phyloP scores from a whole-genome alignment of 2,888 invertebrate genomes.

The Agonopterix arenella region DNA sequence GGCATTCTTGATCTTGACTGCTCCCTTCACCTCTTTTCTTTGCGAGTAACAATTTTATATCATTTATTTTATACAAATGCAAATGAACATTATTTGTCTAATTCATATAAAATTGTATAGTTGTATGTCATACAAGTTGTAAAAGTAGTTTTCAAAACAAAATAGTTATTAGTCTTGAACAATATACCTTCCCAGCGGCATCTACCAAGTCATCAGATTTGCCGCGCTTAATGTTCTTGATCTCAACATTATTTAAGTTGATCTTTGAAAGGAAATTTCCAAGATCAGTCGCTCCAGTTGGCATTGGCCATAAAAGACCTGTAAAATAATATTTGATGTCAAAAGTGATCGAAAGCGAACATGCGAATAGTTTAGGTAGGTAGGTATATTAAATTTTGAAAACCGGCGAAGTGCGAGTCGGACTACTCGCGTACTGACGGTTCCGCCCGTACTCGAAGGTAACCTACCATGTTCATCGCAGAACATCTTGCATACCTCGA shows the following conservation, averaged over 20 bases:
- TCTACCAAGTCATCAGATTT: constrained; percentile 36
- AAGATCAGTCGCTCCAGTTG: constrained; percentile 75
- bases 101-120: no score
- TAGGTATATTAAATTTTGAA: no score
- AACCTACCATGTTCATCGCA: constrained; percentile 50
- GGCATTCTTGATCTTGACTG: no score
- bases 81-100: no score
- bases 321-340: constrained; percentile 5
- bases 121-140: no score
- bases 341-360: no score
- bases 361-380: no score
- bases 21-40: no score
- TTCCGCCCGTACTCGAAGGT: no score
- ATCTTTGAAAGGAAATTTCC: constrained; percentile 72
- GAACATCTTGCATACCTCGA: constrained; percentile 50
- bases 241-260: constrained; percentile 66
- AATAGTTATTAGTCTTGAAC: constrained; percentile 2
- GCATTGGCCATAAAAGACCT: constrained; percentile 80
- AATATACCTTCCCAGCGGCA: constrained; percentile 41
- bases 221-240: constrained; percentile 52
- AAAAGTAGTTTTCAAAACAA: neutral
- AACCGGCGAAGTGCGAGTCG: no score
- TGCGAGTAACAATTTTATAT: no score
- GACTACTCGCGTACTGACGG: constrained; percentile 28
- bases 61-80: no score